Conservation (phyloP, 2,113 vertebrate species). For the Gopherus evgoodei region DNA sequence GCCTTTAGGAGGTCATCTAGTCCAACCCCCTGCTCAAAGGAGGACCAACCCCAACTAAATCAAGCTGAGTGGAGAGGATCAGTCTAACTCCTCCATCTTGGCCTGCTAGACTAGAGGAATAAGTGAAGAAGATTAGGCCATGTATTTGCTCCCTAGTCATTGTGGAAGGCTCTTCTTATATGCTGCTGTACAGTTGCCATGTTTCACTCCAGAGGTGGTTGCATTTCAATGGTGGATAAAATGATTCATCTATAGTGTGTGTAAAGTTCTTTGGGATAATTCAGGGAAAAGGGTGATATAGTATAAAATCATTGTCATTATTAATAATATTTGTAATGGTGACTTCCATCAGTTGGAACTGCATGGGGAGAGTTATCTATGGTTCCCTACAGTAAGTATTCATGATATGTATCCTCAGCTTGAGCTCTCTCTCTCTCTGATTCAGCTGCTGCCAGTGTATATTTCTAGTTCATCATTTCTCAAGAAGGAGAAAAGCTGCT, state of each 20-base stretch:
- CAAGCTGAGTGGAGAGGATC: not conserved
- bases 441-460: not conserved
- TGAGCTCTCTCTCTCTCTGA: not conserved
- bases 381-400: not conserved
- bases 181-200: not conserved
- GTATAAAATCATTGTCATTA: not conserved
- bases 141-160: not conserved
- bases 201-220: not conserved
- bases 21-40: no score
- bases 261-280: not conserved
- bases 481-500: not conserved
- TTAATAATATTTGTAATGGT: not conserved
- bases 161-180: not conserved
- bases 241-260: not conserved
- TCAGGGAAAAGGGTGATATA: not conserved
- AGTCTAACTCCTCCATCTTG: not conserved
- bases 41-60: no score
- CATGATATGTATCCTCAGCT: not conserved
- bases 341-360: not conserved
- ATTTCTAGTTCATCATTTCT: constrained; percentile 3
- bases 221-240: not conserved
- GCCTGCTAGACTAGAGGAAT: not conserved
- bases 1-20: no score
- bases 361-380: not conserved
- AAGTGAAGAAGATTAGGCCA: not conserved